phyloP scores from a whole-genome alignment of 1,140 invertebrate genomes.

The Brachionus angularis region DNA sequence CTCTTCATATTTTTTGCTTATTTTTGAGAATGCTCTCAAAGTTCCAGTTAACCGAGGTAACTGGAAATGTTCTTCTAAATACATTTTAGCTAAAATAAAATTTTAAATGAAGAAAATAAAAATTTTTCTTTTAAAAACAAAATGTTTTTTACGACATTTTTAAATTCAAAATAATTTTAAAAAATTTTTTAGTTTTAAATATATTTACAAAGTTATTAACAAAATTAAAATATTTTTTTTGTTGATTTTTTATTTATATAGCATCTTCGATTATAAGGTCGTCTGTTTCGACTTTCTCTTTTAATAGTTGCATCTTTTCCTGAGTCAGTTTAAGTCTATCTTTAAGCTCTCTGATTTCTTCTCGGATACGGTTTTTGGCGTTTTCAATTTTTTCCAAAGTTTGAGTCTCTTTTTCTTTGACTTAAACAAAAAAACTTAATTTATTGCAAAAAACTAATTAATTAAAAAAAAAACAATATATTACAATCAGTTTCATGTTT shows the following conservation, averaged over 20 bases:
- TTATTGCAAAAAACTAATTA: neutral
- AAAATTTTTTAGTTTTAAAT: neutral
- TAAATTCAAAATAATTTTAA: too few species aligned
- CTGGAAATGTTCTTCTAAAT: conserved; percentile 16
- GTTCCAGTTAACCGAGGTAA: conserved; percentile 52
- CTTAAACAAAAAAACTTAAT: neutral
- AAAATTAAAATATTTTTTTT: neutral
- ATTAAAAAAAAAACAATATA: neutral
- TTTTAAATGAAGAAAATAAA: neutral
- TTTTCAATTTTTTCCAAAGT: conserved; percentile 39
- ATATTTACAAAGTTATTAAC: neutral
- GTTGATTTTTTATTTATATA: neutral
- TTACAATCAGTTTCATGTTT: conserved; percentile 30
- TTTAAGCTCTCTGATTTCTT: conserved; percentile 23
- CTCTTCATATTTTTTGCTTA: conserved; percentile 44
- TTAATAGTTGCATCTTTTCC: conserved; percentile 23
- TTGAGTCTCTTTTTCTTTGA: conserved; percentile 22
- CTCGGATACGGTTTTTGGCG: conserved; percentile 6
- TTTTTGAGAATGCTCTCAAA: conserved; percentile 50
- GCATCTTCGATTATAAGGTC: neutral
- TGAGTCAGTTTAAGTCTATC: conserved; percentile 32
- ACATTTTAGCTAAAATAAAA: neutral
- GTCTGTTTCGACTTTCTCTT: conserved; percentile 27
- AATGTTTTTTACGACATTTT: too few species aligned
- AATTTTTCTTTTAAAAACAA: neutral